phyloP scores from a whole-genome alignment of 2,888 invertebrate genomes.

The Poecilobothrus nobilitatus region DNA sequence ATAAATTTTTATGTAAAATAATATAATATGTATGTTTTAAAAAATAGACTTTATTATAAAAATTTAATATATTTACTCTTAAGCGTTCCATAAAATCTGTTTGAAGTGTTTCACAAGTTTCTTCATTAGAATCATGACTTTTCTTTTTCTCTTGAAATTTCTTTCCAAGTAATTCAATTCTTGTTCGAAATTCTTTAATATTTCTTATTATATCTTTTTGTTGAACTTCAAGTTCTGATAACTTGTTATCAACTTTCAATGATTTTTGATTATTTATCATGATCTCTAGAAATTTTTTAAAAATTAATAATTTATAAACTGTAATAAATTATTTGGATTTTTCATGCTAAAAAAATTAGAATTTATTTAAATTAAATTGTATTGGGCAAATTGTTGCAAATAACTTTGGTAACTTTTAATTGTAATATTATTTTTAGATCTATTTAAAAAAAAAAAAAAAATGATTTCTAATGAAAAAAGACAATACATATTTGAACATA shows the following conservation, averaged over 20 bases:
- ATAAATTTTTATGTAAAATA: neutral
- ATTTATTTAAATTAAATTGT: no score
- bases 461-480: no score
- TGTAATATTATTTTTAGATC: no score
- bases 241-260: slow-evolving; percentile 57
- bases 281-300: slow-evolving; percentile 30
- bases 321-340: no score
- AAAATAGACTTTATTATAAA: neutral
- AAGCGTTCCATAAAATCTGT: slow-evolving; percentile 47
- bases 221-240: slow-evolving; percentile 51
- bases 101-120: slow-evolving; percentile 49
- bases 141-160: slow-evolving; percentile 50
- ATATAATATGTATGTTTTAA: neutral
- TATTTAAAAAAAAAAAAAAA: no score
- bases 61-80: slow-evolving; percentile 36
- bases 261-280: slow-evolving; percentile 65
- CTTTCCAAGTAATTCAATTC: slow-evolving; percentile 51
- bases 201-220: slow-evolving; percentile 51
- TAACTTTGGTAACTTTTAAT: no score
- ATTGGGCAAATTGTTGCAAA: neutral
- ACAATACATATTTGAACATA: no score
- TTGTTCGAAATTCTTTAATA: slow-evolving; percentile 54
- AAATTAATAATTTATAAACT: no score
- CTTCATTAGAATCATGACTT: slow-evolving; percentile 48
- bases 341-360: no score